Evolutionary conservation across 1,140 invertebrate species (phyloP), one percentile per base, ranked within the genome.

Genomic region (Wasmannia auropunctata): DNA sequence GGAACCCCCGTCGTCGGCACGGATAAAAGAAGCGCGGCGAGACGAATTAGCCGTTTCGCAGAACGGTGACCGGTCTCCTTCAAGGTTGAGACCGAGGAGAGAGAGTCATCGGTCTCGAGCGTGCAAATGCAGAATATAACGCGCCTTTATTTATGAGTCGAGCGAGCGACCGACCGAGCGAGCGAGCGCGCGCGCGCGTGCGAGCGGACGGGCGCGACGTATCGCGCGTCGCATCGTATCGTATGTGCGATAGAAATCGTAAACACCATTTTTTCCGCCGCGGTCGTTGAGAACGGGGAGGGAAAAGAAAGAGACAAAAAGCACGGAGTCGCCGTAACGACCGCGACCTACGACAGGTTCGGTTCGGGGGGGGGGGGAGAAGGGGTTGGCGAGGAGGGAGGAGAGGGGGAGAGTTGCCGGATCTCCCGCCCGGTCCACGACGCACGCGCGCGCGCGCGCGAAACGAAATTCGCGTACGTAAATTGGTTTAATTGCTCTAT

Each of bases 401-500:
- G 67, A 85, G 8, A 19, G 62, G 6, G 31, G 37, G 28, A 19
- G 31, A 22, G 6, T 7, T 16, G 2, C 75, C 54, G 63, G 16
- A 67, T 49, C 63, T 70, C 51, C 28, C 28, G 22, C 22, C 40
- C 54, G 74, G 37, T 76, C 56, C 40, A 87, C 70, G 79, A 49
- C 63, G 28, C 58, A 19, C 58, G 28, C 85, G 54, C 62, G 58
- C 34, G 67, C 80, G 49, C 86, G 77, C 40, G 74, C 80, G 22
- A 62, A 85, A 86, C 63, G 75, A 79, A 90, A 86, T 86, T 90
- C 88, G n/a, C n/a, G 89, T 77, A 90, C 86, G 87, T 88, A 90
- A 90, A 90, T 90, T 88, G 87, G 74, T 90, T 90, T 90, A 90
- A 90, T 88, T 88, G 87, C 89, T 58, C 65, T 80, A 91, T 91